These are phyloP conservation scores for Cheumatopsyche charites DNA, from an alignment of 1,140 invertebrate genomes.

Conservation along the genomic window DNA sequence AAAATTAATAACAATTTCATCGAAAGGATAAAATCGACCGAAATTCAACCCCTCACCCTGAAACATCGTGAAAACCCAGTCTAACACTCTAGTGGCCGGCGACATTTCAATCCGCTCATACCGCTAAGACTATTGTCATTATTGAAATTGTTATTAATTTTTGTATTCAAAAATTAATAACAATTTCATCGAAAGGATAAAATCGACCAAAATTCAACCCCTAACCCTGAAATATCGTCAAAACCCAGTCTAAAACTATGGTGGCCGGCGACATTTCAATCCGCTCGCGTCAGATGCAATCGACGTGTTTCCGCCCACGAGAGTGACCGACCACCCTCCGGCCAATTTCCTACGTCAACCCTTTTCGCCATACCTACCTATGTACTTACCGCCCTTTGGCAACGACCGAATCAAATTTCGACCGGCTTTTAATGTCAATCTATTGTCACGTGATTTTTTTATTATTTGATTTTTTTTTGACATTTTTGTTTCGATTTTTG, in stretches of 20 bases:
- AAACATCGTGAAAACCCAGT: too few relatives aligned
- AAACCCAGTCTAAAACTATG: too few relatives aligned
- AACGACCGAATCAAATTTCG: not conserved
- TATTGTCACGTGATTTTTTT: not conserved
- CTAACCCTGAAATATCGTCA: too few relatives aligned
- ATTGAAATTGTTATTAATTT: too few relatives aligned
- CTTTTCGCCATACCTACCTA: constrained; percentile 13
- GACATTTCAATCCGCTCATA: constrained; percentile 36
- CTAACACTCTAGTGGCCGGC: not conserved
- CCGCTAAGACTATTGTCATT: too few relatives aligned
- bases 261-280: constrained; percentile 39
- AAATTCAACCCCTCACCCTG: too few relatives aligned
- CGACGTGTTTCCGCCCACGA: constrained; percentile 18
- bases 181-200: too few relatives aligned
- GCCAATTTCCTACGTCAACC: constrained; percentile 31
- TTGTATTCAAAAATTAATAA: too few relatives aligned
- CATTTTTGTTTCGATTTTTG: not conserved
- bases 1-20: too few relatives aligned
- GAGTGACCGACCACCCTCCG: not conserved
- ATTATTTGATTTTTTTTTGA: not conserved
- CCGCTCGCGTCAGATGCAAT: constrained; percentile 31
- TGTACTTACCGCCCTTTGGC: not conserved
- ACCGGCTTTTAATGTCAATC: constrained; percentile 16
- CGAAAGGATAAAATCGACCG: too few relatives aligned
- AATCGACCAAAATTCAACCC: too few relatives aligned